These are phyloP conservation scores for Valencia hispanica DNA, from an alignment of 2,797 vertebrate genomes.

Conservation along the genomic window DNA sequence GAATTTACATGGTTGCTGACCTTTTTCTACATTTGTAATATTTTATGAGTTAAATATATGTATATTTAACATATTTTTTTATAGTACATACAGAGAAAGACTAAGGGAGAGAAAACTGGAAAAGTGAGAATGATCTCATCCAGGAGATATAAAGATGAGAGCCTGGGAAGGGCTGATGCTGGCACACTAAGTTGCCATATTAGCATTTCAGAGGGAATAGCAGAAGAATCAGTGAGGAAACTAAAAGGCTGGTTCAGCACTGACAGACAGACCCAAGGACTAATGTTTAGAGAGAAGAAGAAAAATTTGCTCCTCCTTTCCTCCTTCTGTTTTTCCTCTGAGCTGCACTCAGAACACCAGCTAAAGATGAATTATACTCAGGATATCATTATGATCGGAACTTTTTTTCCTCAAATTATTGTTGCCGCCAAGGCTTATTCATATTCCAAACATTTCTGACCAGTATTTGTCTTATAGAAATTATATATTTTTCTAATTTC, in stretches of 20 bases:
- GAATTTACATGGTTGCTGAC: slow-evolving; percentile 50
- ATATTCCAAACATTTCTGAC: slow-evolving; percentile 17
- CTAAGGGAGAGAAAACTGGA: slow-evolving; percentile 18
- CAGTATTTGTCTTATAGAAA: slow-evolving; percentile 8
- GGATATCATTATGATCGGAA: slow-evolving; percentile 32
- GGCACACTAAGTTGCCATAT: slow-evolving; percentile 70
- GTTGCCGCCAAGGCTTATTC: slow-evolving; percentile 26
- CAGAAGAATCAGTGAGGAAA: slow-evolving; percentile 65
- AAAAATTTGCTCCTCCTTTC: slow-evolving; percentile 13
- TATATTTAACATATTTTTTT: neutral
- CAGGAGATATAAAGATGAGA: slow-evolving; percentile 63
- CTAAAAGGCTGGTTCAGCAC: slow-evolving; percentile 77
- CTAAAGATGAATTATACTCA: slow-evolving; percentile 52
- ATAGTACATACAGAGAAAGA: slow-evolving; percentile 18
- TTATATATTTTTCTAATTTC: neutral
- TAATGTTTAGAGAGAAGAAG: slow-evolving; percentile 53
- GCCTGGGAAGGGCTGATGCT: slow-evolving; percentile 68
- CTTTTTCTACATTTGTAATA: slow-evolving; percentile 45
- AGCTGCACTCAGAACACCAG: slow-evolving; percentile 48
- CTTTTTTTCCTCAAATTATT: slow-evolving; percentile 38
- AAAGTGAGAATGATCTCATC: slow-evolving; percentile 38
- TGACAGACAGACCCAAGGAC: slow-evolving; percentile 74
- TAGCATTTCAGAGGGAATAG: slow-evolving; percentile 80
- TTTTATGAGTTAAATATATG: slow-evolving; percentile 28
- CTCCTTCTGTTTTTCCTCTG: slow-evolving; percentile 36